phyloP scores from a whole-genome alignment of 2,797 vertebrate genomes.

The Picus viridis region DNA sequence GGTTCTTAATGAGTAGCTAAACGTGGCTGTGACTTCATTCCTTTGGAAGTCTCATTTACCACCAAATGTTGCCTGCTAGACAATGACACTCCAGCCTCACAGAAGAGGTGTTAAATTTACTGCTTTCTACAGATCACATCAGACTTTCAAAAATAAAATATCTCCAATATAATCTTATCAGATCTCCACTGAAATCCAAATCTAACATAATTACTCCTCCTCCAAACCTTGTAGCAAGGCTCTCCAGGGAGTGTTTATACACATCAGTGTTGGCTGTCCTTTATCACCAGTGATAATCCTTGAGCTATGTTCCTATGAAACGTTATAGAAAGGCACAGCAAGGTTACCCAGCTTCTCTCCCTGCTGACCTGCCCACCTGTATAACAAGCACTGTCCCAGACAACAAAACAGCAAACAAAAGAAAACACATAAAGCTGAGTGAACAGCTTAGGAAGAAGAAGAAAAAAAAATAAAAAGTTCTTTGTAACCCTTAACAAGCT shows the following conservation, averaged over 20 bases:
- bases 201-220: constrained; percentile 56
- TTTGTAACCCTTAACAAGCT: constrained; percentile 17
- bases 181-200: constrained; percentile 55
- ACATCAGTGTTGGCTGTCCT: constrained; percentile 48
- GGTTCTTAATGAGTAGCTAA: constrained; percentile 11
- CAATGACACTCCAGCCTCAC: background rate
- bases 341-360: constrained; percentile 21
- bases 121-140: constrained; percentile 35
- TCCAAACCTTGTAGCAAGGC: constrained; percentile 42
- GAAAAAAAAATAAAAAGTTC: background rate
- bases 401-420: constrained; percentile 1
- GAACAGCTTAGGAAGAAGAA: background rate
- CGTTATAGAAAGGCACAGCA: constrained; percentile 22
- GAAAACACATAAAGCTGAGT: background rate
- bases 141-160: constrained; percentile 52
- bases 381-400: background rate
- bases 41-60: constrained; percentile 10
- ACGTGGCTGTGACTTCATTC: background rate
- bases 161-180: constrained; percentile 46
- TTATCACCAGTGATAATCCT: constrained; percentile 48
- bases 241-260: constrained; percentile 26
- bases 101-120: constrained; percentile 1
- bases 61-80: background rate
- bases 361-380: constrained; percentile 25
- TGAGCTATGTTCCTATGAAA: constrained; percentile 30